phyloP scores from a whole-genome alignment of 2,797 vertebrate species.

The Pseudochirops cupreus region DNA sequence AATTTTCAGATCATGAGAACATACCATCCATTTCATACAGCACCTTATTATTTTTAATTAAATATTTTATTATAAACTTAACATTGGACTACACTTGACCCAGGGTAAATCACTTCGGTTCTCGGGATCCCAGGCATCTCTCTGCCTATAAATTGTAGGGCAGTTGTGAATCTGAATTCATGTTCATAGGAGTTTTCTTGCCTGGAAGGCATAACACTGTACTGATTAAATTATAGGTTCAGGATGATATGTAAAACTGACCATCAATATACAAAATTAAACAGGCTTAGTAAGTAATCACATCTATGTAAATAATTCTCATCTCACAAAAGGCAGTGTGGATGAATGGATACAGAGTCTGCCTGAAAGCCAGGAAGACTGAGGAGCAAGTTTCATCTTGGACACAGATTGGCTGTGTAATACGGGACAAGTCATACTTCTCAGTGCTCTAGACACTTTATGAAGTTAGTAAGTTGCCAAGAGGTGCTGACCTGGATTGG shows the following conservation, averaged over 20 bases:
- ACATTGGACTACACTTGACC: background rate
- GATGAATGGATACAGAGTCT: background rate
- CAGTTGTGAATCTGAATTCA: background rate
- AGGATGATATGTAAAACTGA: background rate
- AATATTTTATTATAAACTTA: background rate
- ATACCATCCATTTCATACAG: background rate
- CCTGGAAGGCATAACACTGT: background rate
- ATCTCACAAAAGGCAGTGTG: background rate
- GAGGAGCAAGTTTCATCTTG: background rate
- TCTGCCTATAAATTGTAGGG: background rate
- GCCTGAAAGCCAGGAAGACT: background rate
- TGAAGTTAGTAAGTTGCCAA: background rate
- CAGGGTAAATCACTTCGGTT: background rate
- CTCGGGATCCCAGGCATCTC: background rate
- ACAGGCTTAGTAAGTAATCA: background rate
- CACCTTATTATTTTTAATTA: background rate
- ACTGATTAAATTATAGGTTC: no score
- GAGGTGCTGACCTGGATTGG: background rate
- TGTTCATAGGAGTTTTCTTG: background rate
- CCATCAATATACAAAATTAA: background rate
- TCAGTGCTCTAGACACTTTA: background rate
- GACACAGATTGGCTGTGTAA: background rate
- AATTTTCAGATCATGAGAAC: background rate
- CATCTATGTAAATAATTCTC: background rate
- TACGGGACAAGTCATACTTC: background rate